Evolutionary conservation across 2,888 invertebrate species (phyloP).

Genomic region (Tachina fera): DNA sequence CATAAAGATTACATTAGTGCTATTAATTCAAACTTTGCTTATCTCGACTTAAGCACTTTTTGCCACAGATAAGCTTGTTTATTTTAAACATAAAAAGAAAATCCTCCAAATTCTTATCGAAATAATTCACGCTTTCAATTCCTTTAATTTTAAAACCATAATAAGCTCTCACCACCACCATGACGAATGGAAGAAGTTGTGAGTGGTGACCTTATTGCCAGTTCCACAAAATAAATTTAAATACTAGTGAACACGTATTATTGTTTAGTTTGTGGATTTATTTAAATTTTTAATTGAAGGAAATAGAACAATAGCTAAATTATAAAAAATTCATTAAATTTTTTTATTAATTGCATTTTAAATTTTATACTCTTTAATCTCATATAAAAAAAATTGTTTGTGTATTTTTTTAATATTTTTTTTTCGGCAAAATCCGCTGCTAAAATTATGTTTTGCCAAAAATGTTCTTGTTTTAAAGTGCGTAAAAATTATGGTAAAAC

Average conservation of each 20-base stretch:
- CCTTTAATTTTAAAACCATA: too few relatives aligned
- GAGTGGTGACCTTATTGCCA: too few relatives aligned
- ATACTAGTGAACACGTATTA: not conserved
- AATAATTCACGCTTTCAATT: too few relatives aligned
- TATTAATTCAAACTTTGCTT: too few relatives aligned
- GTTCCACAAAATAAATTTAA: not conserved
- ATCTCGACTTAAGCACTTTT: too few relatives aligned
- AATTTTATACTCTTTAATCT: not conserved
- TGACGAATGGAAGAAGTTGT: too few relatives aligned
- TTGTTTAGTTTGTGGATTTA: not conserved
- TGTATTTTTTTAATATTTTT: not conserved
- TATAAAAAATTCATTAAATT: not conserved
- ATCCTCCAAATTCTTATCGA: too few relatives aligned
- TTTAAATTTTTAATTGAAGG: too few relatives aligned
- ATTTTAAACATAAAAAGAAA: too few relatives aligned
- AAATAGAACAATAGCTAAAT: not conserved
- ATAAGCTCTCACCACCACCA: too few relatives aligned
- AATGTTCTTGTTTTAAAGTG: slow-evolving; percentile 39
- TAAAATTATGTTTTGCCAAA: slow-evolving; percentile 5
- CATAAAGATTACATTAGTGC: too few relatives aligned
- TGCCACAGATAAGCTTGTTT: too few relatives aligned
- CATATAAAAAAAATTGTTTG: not conserved
- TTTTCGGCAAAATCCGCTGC: slow-evolving; percentile 19
- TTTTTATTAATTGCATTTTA: not conserved
- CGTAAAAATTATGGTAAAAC: slow-evolving; percentile 24